phyloP scores from a whole-genome alignment of 1,140 invertebrate species.

The Adoxophyes honmai region DNA sequence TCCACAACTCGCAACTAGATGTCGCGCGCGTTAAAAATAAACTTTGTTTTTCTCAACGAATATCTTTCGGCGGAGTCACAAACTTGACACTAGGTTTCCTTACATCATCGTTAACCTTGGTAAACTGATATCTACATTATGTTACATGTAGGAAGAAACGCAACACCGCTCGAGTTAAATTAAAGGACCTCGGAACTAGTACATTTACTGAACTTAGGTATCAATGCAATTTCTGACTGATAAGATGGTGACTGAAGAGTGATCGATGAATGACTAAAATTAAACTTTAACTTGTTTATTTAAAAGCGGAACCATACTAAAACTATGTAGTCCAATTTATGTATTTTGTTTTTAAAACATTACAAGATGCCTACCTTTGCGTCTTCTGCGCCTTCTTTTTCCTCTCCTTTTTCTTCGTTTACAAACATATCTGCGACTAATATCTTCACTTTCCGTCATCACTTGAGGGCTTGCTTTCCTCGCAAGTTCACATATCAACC shows the following conservation, averaged over 20 bases:
- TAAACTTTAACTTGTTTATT: too few relatives aligned
- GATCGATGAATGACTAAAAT: too few relatives aligned
- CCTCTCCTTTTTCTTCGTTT: constrained; percentile 30
- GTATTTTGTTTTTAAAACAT: too few relatives aligned
- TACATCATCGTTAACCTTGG: constrained; percentile 6
- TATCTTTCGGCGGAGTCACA: background rate
- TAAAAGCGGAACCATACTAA: too few relatives aligned
- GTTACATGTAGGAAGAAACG: background rate
- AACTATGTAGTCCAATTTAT: too few relatives aligned
- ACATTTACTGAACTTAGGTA: background rate
- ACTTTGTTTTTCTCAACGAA: background rate
- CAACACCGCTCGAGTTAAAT: background rate
- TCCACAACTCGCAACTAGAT: background rate
- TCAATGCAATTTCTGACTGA: background rate
- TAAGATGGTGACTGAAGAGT: too few relatives aligned
- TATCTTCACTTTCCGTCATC: constrained; percentile 17
- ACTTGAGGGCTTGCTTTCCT: constrained; percentile 31
- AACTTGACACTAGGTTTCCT: background rate
- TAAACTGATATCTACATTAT: background rate
- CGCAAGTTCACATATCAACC: constrained; percentile 45
- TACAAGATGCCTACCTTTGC: constrained; percentile 23
- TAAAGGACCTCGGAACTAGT: background rate
- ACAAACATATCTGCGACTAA: background rate
- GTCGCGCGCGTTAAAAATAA: background rate
- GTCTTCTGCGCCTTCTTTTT: constrained; percentile 20